Evolutionary conservation across 2,113 vertebrate genomes (phyloP).

Genomic region (Oenanthe oenanthe): DNA sequence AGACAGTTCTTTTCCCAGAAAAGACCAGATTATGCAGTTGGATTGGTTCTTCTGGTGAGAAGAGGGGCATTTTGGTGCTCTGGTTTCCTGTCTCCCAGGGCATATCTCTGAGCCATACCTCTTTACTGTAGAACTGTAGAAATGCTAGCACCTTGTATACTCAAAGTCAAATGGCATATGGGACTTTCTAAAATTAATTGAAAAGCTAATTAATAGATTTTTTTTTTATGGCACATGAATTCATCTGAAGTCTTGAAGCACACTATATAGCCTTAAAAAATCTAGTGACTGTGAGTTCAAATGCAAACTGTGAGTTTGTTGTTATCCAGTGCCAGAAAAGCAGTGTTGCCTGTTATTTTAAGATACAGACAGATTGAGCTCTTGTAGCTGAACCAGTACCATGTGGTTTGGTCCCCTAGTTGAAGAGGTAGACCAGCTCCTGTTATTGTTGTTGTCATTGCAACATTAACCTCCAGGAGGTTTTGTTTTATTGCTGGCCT

Average conservation of each 20-base stretch:
- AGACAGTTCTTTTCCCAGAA: not conserved
- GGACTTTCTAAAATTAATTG: not conserved
- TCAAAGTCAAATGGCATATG: not conserved
- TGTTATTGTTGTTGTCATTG: not conserved
- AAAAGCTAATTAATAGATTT: not conserved
- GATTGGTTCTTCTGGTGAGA: not conserved
- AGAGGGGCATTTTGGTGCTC: not conserved
- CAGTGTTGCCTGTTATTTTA: not conserved
- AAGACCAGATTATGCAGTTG: not conserved
- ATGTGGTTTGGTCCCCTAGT: not conserved
- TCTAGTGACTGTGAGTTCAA: not conserved
- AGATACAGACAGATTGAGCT: not conserved
- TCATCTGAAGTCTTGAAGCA: not conserved
- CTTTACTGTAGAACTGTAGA: not conserved
- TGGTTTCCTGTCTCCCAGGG: not conserved
- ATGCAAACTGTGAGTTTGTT: not conserved
- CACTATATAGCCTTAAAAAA: not conserved
- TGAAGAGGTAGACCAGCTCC: not conserved
- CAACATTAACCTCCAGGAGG: not conserved
- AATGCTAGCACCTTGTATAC: not conserved
- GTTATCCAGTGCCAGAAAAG: not conserved
- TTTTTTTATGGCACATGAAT: not conserved
- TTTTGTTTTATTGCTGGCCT: conserved; percentile 4
- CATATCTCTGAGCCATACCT: not conserved
- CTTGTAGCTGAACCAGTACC: not conserved